These are phyloP conservation scores for Aramus guarauna DNA, from an alignment of 2,113 vertebrate species.

Conservation along the genomic window DNA sequence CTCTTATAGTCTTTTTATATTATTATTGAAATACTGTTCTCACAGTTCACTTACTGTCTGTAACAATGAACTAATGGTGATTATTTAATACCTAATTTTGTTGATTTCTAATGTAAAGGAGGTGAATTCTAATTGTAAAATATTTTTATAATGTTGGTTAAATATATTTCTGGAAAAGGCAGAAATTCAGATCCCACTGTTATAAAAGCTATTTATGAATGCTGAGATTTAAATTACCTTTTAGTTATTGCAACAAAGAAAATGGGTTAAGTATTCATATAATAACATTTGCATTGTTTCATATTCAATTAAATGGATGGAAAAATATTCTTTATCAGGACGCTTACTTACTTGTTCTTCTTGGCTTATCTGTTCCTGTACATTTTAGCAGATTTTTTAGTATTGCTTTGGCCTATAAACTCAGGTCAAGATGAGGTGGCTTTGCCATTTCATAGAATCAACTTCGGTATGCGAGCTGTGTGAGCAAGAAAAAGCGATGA, in stretches of 20 bases:
- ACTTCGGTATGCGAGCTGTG: neutral
- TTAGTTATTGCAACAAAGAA: neutral
- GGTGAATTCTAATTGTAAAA: neutral
- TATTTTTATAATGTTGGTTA: neutral
- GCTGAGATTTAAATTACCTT: neutral
- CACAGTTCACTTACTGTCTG: neutral
- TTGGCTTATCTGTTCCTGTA: neutral
- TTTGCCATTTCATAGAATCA: neutral
- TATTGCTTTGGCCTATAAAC: neutral
- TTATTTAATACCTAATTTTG: constrained; percentile 15
- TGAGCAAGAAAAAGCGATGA: neutral
- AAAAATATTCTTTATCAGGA: neutral
- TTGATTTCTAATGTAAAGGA: neutral
- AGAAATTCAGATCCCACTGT: neutral
- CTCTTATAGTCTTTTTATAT: constrained; percentile 8
- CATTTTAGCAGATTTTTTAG: neutral
- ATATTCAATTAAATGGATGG: neutral
- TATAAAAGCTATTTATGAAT: neutral
- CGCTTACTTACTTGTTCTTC: neutral
- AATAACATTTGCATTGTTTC: neutral
- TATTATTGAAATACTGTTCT: constrained; percentile 3
- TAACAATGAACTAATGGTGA: neutral
- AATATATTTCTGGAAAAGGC: neutral
- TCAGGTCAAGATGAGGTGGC: neutral
- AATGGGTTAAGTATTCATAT: neutral